phyloP scores from a whole-genome alignment of 2,797 vertebrate genomes.

The Adelosebastes latens region DNA sequence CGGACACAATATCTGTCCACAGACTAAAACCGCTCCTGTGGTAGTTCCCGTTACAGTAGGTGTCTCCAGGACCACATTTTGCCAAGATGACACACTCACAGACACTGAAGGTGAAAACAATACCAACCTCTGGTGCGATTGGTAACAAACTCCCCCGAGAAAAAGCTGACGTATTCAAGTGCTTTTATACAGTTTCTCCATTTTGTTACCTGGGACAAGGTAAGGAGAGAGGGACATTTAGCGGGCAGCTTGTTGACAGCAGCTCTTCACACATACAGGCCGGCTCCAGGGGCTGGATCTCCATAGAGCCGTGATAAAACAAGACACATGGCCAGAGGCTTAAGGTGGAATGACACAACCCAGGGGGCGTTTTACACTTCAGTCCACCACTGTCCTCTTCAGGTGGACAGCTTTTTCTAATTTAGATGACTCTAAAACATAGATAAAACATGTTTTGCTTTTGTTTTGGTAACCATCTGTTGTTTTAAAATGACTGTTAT shows the following conservation, averaged over 20 bases:
- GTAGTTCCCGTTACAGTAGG: too few relatives aligned
- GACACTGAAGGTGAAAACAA: too few relatives aligned
- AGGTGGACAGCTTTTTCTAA: not conserved
- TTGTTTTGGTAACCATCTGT: not conserved
- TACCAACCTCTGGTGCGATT: not conserved
- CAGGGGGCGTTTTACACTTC: not conserved
- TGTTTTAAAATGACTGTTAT: not conserved
- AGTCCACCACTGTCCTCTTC: not conserved
- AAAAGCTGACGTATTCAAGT: not conserved
- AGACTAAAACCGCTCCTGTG: too few relatives aligned
- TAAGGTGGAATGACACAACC: not conserved
- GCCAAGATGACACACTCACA: too few relatives aligned
- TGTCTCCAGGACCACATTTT: too few relatives aligned
- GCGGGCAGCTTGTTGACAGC: not conserved
- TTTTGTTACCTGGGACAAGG: not conserved
- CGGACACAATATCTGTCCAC: too few relatives aligned
- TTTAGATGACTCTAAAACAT: not conserved
- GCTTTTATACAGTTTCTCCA: not conserved
- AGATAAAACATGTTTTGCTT: not conserved
- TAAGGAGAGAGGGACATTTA: slow-evolving; percentile 4
- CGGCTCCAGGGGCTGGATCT: slow-evolving; percentile 11
- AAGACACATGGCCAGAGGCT: slow-evolving; percentile 2
- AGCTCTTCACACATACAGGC: slow-evolving; percentile 2
- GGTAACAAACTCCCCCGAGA: not conserved
- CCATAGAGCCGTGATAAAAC: not conserved